A percentile compares a stretch with the other conserved stretches of the same genome.
Evolutionary conservation across 2,888 invertebrate genomes (phyloP).

Genomic region (Drosophila quinaria): DNA sequence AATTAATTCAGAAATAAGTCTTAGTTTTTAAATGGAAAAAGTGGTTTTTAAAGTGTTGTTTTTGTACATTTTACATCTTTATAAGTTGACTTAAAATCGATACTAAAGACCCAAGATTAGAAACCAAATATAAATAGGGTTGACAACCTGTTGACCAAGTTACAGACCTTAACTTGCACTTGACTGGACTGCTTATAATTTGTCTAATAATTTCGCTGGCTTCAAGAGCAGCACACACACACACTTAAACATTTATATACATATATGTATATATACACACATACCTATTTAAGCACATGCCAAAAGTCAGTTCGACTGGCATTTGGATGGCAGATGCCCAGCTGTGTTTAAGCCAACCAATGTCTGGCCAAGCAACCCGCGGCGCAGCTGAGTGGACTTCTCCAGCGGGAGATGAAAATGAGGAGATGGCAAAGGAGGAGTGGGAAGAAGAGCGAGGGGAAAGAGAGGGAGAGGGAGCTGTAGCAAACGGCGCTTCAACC

Average conservation of each 20-base stretch:
- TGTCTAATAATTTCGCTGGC: conserved; percentile 16
- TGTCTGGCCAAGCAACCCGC: conserved; percentile 60
- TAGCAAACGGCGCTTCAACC: conserved; percentile 43
- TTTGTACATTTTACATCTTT: no score
- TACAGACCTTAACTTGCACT: conserved; percentile 4
- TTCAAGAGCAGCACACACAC: not conserved
- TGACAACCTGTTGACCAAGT: conserved; percentile 24
- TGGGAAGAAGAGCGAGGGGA: not conserved
- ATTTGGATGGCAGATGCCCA: conserved; percentile 54
- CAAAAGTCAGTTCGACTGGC: conserved; percentile 48
- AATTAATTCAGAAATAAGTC: no score
- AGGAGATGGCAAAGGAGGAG: not conserved
- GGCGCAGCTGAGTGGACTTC: conserved; percentile 57
- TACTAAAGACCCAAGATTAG: no score
- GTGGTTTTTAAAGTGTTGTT: no score
- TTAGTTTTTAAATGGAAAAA: no score
- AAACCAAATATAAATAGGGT: not conserved
- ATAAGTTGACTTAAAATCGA: no score
- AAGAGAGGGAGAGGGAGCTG: not conserved
- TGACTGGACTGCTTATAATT: conserved; percentile 44
- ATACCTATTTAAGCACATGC: conserved; percentile 24
- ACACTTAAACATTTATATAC: not conserved
- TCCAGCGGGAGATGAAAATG: not conserved
- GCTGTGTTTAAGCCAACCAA: conserved; percentile 68
- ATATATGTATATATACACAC: not conserved